Conservation (phyloP, 2,797 vertebrate species). For the Lindbergichthys nudifrons region DNA sequence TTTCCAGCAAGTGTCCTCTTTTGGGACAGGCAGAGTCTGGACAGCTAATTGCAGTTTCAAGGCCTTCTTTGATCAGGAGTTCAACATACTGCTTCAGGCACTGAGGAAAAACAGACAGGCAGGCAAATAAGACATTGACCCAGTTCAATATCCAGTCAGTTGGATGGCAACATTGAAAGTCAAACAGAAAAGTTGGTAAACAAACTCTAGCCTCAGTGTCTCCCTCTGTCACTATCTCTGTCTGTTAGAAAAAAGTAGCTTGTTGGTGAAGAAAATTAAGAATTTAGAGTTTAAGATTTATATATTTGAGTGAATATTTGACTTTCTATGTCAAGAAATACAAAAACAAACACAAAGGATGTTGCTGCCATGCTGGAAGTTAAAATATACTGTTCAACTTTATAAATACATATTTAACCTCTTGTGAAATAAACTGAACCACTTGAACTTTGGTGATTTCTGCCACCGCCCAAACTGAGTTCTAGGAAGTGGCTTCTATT, state of each 20-base stretch:
- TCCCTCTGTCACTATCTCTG: not conserved
- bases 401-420: not conserved
- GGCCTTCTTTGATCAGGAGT: conserved; percentile 97
- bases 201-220: not conserved
- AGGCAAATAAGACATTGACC: conserved; percentile 29
- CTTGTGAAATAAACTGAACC: conserved; percentile 18
- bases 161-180: not conserved
- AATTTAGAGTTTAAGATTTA: not conserved
- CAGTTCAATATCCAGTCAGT: conserved; percentile 23
- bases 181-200: conserved; percentile 13
- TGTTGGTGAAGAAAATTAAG: not conserved
- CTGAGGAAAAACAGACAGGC: conserved; percentile 78
- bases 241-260: not conserved
- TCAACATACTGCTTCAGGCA: conserved; percentile 99
- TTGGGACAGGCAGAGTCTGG: conserved; percentile 97
- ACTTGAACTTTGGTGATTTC: conserved; percentile 19
- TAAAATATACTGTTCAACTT: not conserved
- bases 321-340: not conserved
- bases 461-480: conserved; percentile 18
- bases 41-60: conserved; percentile 97
- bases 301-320: not conserved
- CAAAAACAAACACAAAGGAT: not conserved
- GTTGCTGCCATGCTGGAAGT: not conserved
- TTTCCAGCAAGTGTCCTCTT: conserved; percentile 94
- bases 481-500: conserved; percentile 54